These are phyloP conservation scores for Mirounga angustirostris DNA, from an alignment of 2,113 vertebrate genomes.

Conservation along the genomic window DNA sequence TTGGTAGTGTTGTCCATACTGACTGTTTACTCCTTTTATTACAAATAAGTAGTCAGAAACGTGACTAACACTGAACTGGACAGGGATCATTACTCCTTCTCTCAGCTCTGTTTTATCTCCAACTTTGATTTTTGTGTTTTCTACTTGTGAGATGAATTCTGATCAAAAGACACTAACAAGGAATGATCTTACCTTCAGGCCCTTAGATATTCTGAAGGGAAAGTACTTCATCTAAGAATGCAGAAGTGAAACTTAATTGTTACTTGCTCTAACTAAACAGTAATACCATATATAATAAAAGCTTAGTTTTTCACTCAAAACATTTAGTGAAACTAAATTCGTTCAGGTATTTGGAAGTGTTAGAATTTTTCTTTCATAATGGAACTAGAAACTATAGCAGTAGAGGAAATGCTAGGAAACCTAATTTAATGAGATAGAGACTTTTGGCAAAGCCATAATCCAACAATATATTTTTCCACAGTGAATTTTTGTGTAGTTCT, in stretches of 20 bases:
- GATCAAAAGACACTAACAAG: neutral
- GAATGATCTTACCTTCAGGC: neutral
- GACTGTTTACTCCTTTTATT: neutral
- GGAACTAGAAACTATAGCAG: neutral
- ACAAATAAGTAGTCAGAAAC: neutral
- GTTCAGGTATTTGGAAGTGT: neutral
- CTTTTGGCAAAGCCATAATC: neutral
- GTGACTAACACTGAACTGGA: neutral
- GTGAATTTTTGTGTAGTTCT: neutral
- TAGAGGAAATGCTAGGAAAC: neutral
- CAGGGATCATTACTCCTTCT: neutral
- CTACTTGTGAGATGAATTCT: neutral
- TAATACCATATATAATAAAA: neutral
- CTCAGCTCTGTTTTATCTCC: neutral
- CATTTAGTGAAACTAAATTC: neutral
- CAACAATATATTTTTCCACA: neutral
- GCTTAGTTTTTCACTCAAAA: neutral
- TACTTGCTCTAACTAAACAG: neutral
- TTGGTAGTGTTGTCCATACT: neutral
- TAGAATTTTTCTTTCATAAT: neutral
- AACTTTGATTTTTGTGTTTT: neutral
- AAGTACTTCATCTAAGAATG: neutral
- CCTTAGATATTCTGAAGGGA: neutral
- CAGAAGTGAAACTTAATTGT: neutral
- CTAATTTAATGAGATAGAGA: conserved; percentile 6